Percentiles rank a stretch among this genome's conserved stretches.
Evolutionary conservation across 2,113 vertebrate species (phyloP).

Genomic region (Calcarius ornatus): DNA sequence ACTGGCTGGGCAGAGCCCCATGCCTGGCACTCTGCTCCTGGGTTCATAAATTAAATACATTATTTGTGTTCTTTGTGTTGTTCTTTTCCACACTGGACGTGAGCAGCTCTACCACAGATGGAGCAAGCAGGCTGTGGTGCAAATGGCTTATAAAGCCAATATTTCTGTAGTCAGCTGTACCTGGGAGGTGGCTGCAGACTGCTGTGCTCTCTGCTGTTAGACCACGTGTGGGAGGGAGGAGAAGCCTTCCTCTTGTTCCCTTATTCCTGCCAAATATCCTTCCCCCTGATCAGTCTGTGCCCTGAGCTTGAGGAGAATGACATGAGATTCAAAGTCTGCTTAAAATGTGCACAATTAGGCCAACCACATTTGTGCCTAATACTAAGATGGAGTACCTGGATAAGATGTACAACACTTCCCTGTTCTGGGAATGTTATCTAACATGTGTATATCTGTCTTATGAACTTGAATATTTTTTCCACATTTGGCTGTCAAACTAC

Average conservation of each 20-base stretch:
- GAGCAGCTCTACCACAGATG: not conserved
- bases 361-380: not conserved
- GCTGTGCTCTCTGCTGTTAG: not conserved
- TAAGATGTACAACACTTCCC: not conserved
- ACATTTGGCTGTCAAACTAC: not conserved
- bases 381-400: not conserved
- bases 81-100: not conserved
- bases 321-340: not conserved
- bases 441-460: fast-evolving
- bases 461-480: not conserved
- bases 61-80: not conserved
- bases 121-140: not conserved
- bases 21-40: not conserved
- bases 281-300: not conserved
- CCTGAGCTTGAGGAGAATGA: not conserved
- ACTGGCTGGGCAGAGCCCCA: not conserved
- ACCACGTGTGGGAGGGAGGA: fast-evolving
- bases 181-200: not conserved
- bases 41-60: not conserved
- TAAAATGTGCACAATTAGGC: not conserved
- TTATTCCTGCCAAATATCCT: not conserved
- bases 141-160: not conserved
- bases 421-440: not conserved
- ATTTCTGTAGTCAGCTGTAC: not conserved
- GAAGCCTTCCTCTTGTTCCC: not conserved